These are phyloP conservation scores for Ceraclea dissimilis DNA, from an alignment of 2,888 invertebrate genomes.

Conservation along the genomic window DNA sequence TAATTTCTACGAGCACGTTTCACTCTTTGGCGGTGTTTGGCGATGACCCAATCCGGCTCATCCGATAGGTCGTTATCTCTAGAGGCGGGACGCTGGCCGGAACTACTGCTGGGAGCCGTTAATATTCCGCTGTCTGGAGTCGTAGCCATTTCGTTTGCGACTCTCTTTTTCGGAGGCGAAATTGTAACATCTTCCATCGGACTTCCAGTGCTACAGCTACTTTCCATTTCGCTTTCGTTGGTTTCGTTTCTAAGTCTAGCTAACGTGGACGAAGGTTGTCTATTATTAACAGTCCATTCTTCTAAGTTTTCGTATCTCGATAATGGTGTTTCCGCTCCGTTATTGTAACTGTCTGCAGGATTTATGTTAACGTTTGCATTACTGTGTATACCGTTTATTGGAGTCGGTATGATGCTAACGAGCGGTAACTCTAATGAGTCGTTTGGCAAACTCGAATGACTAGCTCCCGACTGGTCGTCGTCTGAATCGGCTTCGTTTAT, in stretches of 20 bases:
- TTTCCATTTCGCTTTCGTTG: conserved; percentile 45
- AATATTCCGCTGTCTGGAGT: conserved; percentile 43
- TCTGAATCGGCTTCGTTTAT: conserved; percentile 56
- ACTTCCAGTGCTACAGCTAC: conserved; percentile 43
- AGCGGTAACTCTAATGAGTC: conserved; percentile 31
- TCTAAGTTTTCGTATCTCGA: conserved; percentile 33
- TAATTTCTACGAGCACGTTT: conserved; percentile 57
- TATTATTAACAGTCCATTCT: conserved; percentile 31
- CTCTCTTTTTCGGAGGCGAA: conserved; percentile 26
- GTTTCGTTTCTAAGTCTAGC: conserved; percentile 46
- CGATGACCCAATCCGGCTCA: conserved; percentile 44
- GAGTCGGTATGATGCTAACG: conserved; percentile 51
- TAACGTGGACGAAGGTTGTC: conserved; percentile 26
- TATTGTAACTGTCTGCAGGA: background rate
- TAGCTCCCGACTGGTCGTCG: conserved; percentile 48
- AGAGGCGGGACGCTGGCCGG: conserved; percentile 21
- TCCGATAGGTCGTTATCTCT: conserved; percentile 37
- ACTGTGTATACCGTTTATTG: conserved; percentile 50
- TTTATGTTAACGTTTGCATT: conserved; percentile 36
- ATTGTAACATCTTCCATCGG: conserved; percentile 33
- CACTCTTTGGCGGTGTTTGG: conserved; percentile 51
- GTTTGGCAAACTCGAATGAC: conserved; percentile 35
- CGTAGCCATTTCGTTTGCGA: conserved; percentile 18
- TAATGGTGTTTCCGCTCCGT: conserved; percentile 29
- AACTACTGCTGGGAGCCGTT: conserved; percentile 36